Evolutionary conservation across 2,888 invertebrate species (phyloP), one percentile per base, ranked within the genome.

Genomic region (Athripsodes cinereus): DNA sequence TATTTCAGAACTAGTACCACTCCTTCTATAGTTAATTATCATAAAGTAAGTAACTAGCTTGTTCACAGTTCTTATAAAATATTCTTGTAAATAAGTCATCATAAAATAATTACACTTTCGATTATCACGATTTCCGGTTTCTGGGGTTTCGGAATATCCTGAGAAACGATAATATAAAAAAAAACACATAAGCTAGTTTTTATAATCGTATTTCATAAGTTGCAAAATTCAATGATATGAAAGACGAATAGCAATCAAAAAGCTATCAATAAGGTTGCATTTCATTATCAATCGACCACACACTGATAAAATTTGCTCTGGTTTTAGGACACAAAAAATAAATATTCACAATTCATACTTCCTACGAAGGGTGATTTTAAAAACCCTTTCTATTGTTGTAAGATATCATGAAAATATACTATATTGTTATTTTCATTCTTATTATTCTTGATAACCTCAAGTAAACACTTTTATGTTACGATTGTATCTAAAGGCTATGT

Each of bases 361-460:
- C 54, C 54, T 26, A 16, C 48, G 16, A 47, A 54, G 13, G 16
- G 13, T 40, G 40, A 40, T 40, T n/a, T 40, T 40, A 13, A 13
- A 31, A 49, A 52, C 55, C 59, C 46, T 59, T 55, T 20, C 47
- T 22, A 40, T 40, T n/a, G n/a, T 40, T 40, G 40, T 40, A 8
- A 31, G 26, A 6, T 10, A 26, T 26, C 40, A 40, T n/a, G 3
- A 13, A 40, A 40, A 40, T 13, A n/a, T n/a, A n/a, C n/a, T n/a
- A n/a, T n/a, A n/a, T n/a, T n/a, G n/a, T n/a, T n/a, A n/a, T n/a
- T n/a, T n/a, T n/a, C n/a, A n/a, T 8, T 16, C 8, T 40, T n/a
- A 3, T 13, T 40, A 40, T 40, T 40, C n/a, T n/a, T 3, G 13
- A n/a, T 40, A n/a, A n/a, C 3, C 13, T n/a, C 16, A 8, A 40